Conservation (phyloP, 2,797 vertebrate genomes). For the Acipenser transmontanus region DNA sequence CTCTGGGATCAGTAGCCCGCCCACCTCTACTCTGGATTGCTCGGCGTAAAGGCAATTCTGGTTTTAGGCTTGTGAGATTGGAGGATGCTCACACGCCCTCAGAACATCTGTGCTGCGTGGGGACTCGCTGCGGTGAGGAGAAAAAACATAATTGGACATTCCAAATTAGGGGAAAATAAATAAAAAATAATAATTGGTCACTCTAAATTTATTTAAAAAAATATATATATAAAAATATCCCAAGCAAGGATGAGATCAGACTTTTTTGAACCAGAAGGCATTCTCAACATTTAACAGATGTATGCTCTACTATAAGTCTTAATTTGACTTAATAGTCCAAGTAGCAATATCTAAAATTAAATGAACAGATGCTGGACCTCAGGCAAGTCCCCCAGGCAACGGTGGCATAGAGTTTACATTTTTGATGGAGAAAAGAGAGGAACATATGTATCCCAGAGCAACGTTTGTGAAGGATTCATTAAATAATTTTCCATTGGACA, state of each 20-base stretch:
- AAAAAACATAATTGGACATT: no score
- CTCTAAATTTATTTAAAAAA: no score
- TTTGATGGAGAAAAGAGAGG: slow-evolving; percentile 31
- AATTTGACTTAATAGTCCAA: slow-evolving; percentile 6
- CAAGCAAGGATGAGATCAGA: not conserved
- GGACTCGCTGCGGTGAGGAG: no score
- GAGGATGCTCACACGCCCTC: no score
- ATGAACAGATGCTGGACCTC: slow-evolving; percentile 31
- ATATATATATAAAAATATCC: no score
- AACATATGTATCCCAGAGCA: slow-evolving; percentile 31
- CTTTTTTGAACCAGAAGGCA: not conserved
- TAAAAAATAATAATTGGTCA: no score
- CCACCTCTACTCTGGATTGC: no score
- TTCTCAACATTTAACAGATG: not conserved
- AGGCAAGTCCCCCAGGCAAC: slow-evolving; percentile 23
- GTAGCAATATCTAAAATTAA: slow-evolving; percentile 34
- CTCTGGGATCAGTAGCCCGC: no score
- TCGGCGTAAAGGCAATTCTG: no score
- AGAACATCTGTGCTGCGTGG: no score
- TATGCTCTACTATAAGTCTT: not conserved
- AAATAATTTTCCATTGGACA: slow-evolving; percentile 37
- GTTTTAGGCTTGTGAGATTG: no score
- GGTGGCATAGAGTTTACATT: slow-evolving; percentile 19
- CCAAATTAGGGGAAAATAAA: no score
- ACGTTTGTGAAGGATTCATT: slow-evolving; percentile 35